A percentile compares a stretch with the other conserved stretches of the same genome.
phyloP scores from a whole-genome alignment of 1,140 invertebrate species.

The Orchesella cincta region DNA sequence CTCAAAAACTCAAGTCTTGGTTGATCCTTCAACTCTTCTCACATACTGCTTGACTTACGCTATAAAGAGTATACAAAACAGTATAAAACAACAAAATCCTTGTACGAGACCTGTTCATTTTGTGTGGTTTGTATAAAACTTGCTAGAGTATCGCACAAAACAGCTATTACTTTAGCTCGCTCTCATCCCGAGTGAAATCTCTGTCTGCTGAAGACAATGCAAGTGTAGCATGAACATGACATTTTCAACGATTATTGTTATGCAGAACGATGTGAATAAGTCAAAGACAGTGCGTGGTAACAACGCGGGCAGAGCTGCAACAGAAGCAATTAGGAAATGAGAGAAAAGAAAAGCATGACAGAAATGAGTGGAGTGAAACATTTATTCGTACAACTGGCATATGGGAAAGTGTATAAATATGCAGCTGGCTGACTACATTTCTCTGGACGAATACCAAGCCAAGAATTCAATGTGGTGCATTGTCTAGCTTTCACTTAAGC shows the following conservation, averaged over 20 bases:
- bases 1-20: background rate
- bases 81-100: too few relatives aligned
- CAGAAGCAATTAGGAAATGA: background rate
- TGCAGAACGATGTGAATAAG: constrained; percentile 15
- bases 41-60: background rate
- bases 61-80: background rate
- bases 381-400: background rate
- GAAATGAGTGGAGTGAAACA: background rate
- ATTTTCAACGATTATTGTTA: background rate
- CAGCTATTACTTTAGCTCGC: background rate
- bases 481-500: constrained; percentile 1
- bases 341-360: background rate
- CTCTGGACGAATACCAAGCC: too few relatives aligned
- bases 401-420: background rate
- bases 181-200: background rate
- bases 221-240: constrained; percentile 21
- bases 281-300: background rate
- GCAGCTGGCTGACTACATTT: too few relatives aligned
- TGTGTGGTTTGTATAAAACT: background rate
- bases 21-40: constrained; percentile 16
- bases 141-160: background rate
- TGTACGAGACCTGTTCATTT: too few relatives aligned
- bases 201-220: constrained; percentile 9
- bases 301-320: background rate
- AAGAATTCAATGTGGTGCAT: too few relatives aligned